These are phyloP conservation scores for Asarcornis scutulata DNA, from an alignment of 2,113 vertebrate genomes.

Conservation along the genomic window DNA sequence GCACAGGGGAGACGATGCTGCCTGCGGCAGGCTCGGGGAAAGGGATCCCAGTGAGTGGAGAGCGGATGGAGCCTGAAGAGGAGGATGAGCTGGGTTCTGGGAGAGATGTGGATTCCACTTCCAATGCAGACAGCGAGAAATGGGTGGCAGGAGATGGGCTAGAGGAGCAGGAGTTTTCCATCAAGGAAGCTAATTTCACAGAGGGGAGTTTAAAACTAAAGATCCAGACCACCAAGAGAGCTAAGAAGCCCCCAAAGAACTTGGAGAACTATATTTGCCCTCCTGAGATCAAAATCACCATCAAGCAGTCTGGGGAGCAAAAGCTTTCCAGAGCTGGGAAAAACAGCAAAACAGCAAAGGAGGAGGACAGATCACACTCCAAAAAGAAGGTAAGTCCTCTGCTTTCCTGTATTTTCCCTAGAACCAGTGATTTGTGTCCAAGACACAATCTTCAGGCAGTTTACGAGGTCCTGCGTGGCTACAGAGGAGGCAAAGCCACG, in stretches of 20 bases:
- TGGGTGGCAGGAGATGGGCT: slow-evolving; percentile 89
- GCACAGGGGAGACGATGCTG: slow-evolving; percentile 70
- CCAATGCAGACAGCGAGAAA: slow-evolving; percentile 88
- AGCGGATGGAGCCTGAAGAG: slow-evolving; percentile 86
- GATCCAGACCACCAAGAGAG: slow-evolving; percentile 98
- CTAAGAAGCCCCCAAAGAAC: slow-evolving; percentile 97
- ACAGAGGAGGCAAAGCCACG: neutral
- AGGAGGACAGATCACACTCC: slow-evolving; percentile 89
- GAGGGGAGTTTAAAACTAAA: slow-evolving; percentile 98
- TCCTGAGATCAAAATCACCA: slow-evolving; percentile 97
- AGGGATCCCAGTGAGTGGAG: slow-evolving; percentile 74
- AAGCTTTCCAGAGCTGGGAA: slow-evolving; percentile 83
- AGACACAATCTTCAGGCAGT: neutral
- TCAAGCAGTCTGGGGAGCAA: slow-evolving; percentile 91
- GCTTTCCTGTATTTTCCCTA: neutral
- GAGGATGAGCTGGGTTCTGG: slow-evolving; percentile 86
- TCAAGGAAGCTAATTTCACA: slow-evolving; percentile 98
- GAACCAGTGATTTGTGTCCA: neutral
- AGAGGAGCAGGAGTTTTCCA: slow-evolving; percentile 98
- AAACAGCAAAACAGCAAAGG: slow-evolving; percentile 85
- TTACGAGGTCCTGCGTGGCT: neutral
- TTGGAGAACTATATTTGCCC: slow-evolving; percentile 99
- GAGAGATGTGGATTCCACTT: slow-evolving; percentile 89
- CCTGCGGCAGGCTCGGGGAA: slow-evolving; percentile 71
- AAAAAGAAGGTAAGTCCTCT: slow-evolving; percentile 88